Evolutionary conservation across 2,797 vertebrate genomes (phyloP).

Genomic region (Sebastes reedi): DNA sequence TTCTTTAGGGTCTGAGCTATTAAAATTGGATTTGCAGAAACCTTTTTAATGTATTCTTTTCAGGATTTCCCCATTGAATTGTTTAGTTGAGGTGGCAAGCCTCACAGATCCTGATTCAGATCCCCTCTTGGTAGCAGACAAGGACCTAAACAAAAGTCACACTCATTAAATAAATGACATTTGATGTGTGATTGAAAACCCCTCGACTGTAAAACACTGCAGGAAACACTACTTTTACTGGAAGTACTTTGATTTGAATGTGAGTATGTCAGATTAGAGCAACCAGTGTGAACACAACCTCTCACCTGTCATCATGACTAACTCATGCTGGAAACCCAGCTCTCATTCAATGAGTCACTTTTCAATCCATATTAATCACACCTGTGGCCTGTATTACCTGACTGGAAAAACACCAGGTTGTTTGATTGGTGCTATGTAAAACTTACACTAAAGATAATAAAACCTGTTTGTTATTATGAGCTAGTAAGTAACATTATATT

Average conservation of each 20-base stretch:
- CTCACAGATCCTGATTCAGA: not conserved
- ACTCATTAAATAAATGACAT: not conserved
- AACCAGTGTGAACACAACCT: not conserved
- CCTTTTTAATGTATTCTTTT: not conserved
- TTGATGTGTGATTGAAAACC: not conserved
- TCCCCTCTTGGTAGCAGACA: not conserved
- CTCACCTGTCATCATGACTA: not conserved
- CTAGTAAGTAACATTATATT: no score
- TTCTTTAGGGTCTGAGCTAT: not conserved
- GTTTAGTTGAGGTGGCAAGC: not conserved
- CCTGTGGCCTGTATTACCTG: not conserved
- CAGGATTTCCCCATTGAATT: not conserved
- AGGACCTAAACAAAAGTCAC: not conserved
- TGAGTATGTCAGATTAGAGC: not conserved
- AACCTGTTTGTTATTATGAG: fast-evolving
- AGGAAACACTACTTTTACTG: not conserved
- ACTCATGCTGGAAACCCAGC: not conserved
- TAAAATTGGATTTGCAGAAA: not conserved
- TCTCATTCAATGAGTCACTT: not conserved
- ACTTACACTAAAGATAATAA: fast-evolving
- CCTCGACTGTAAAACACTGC: no score
- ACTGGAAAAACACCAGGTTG: not conserved
- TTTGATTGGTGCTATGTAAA: not conserved
- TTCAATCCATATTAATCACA: not conserved
- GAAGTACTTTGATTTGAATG: not conserved